Conservation (phyloP, 2,113 vertebrate genomes). For the Xenopus laevis region DNA sequence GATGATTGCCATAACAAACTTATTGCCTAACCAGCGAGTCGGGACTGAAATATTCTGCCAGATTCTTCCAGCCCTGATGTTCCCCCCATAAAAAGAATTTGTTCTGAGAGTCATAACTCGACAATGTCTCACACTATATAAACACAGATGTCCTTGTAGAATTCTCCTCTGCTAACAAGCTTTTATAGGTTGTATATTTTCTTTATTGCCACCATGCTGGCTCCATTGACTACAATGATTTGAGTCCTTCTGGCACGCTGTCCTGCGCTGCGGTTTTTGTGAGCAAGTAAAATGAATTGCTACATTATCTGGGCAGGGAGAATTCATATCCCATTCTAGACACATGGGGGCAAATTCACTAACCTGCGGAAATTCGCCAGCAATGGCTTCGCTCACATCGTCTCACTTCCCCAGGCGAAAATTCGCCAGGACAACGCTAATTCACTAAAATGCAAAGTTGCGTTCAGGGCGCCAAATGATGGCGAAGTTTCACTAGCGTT, state of each 20-base stretch:
- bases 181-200: background rate
- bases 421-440: no score
- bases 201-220: constrained; percentile 1
- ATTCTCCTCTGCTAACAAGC: constrained; percentile 26
- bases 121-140: constrained; percentile 1
- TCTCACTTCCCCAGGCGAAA: no score
- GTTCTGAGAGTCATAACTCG: background rate
- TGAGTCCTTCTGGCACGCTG: background rate
- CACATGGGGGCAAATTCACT: constrained; percentile 55
- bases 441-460: no score
- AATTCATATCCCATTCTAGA: background rate
- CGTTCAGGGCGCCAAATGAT: no score
- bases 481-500: no score
- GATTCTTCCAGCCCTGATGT: background rate
- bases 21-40: no score
- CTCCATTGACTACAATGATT: constrained; percentile 3
- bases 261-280: background rate
- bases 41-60: background rate
- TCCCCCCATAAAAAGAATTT: background rate
- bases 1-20: no score
- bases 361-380: no score
- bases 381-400: no score
- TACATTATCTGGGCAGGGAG: background rate
- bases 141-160: constrained; percentile 16
- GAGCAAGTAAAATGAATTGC: constrained; percentile 13